phyloP scores from a whole-genome alignment of 2,113 vertebrate species.

The Gila orcuttii region DNA sequence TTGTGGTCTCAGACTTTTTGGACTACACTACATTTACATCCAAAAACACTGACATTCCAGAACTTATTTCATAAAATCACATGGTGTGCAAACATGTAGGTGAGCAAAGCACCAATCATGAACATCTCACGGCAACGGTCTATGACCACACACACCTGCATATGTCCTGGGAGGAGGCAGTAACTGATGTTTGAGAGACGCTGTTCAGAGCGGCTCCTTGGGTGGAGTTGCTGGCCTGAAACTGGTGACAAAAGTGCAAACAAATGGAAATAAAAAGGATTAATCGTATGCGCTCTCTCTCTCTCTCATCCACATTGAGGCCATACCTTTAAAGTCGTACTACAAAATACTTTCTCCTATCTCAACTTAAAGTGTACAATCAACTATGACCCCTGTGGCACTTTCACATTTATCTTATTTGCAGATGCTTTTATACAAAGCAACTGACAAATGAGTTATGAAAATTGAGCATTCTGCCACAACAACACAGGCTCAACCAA shows the following conservation, averaged over 20 bases:
- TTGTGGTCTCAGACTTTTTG: background rate
- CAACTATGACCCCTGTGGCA: background rate
- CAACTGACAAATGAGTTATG: no score
- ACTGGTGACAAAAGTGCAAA: conserved; percentile 50
- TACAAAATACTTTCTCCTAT: background rate
- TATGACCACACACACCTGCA: conserved; percentile 83
- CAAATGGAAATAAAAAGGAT: conserved; percentile 54
- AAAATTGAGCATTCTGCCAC: background rate
- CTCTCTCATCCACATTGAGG: background rate
- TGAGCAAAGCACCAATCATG: conserved; percentile 15
- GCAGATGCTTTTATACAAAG: no score
- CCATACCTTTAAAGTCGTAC: no score
- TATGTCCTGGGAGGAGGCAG: conserved; percentile 92
- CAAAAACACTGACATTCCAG: background rate
- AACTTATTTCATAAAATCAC: background rate
- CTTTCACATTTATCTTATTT: no score
- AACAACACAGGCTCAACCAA: background rate
- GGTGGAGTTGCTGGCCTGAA: conserved; percentile 91
- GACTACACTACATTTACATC: background rate
- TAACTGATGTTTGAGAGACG: conserved; percentile 84
- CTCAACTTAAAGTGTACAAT: background rate
- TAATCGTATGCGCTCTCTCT: background rate
- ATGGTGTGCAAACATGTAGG: background rate
- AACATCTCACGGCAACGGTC: background rate
- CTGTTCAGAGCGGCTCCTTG: conserved; percentile 81